Percentiles rank a stretch among this genome's conserved stretches.
These are phyloP conservation scores for Corythoichthys haematopterus DNA, from an alignment of 2,113 vertebrate genomes.

Conservation along the genomic window DNA sequence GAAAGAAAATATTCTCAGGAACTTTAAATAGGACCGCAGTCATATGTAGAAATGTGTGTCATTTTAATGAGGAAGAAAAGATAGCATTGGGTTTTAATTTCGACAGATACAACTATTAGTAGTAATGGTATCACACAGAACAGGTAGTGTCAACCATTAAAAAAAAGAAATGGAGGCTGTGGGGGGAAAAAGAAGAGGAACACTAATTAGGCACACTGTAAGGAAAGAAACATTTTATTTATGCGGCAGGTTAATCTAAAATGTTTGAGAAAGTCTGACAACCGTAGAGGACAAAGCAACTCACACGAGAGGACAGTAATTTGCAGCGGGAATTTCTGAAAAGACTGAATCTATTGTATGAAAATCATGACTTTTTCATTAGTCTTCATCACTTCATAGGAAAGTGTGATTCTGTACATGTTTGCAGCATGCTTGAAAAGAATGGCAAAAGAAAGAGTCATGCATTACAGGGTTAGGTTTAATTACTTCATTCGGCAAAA, in stretches of 20 bases:
- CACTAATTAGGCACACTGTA: not conserved
- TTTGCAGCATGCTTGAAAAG: constrained; percentile 32
- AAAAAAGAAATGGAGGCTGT: not conserved
- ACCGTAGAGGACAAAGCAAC: not conserved
- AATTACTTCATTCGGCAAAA: constrained; percentile 43
- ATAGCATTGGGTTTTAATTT: not conserved
- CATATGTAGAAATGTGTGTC: too few relatives aligned
- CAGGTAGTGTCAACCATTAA: not conserved
- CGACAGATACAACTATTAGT: not conserved
- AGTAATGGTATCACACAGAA: not conserved
- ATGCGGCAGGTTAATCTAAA: not conserved
- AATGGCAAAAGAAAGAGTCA: constrained; percentile 7
- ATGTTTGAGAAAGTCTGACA: not conserved
- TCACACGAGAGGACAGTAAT: constrained; percentile 8
- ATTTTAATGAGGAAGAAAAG: not conserved
- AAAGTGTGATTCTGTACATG: constrained; percentile 35
- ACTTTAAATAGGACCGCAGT: too few relatives aligned
- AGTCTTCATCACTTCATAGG: constrained; percentile 45
- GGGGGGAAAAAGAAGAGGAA: not conserved
- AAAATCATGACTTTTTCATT: constrained; percentile 35
- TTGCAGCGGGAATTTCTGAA: constrained; percentile 43
- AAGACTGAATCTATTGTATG: constrained; percentile 17
- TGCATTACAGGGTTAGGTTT: constrained; percentile 1
- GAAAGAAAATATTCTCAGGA: not conserved
- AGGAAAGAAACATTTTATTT: not conserved